Base-by-base conservation (phyloP, 2,888 invertebrate species). In the Callinectes sapidus region DNA sequence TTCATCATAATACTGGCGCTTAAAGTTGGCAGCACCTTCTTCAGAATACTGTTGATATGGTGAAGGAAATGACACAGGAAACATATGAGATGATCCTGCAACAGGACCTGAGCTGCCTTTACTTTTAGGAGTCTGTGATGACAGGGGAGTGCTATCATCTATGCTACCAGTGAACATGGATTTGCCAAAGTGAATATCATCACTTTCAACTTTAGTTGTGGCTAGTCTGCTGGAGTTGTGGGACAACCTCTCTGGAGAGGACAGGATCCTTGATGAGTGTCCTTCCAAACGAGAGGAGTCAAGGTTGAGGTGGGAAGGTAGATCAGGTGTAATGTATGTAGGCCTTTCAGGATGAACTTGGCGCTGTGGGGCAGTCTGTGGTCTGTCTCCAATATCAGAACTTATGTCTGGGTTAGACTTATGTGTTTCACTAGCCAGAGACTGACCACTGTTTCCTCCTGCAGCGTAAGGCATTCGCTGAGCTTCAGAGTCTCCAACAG, bases 1-100 rank as follows among this genome's bases (percentile, higher is more conserved):
- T 66, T 93, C 91, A 81, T 93, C 92, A 91, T 87, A 93, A 91
- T 91, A 93, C n/a, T 90, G 92, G n/a, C 92, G 92, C 66, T 93
- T 93, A 90, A 77, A 93, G 66, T 91, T 91, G 35, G 90, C 61
- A 71, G 86, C 35, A 85, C 85, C 61, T 88, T 91, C 92, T 48
- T 93, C 92, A 35, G 89, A 39, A 91, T 93, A 91, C n/a, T 93
- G 92, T 14, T 91, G 90, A 77, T 90, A 93, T 1, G 90, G 39
- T 32, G 92, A 54, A 35, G 90, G 39, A 91, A 93, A 93, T 48
- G 91, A 88, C 66, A 90, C 89, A 42, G 89, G 92, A 66, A 93
- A 93, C 87, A 93, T 77, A 32, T 90, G 91, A 5, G 92, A 77
- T 18, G 81, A 89, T 23, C 87, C 88, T 14, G 55, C 77, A 66